A percentile compares a stretch with the other conserved stretches of the same genome.
These are phyloP conservation scores for Salvelinus namaycush DNA, from an alignment of 2,113 vertebrate species.

Conservation along the genomic window DNA sequence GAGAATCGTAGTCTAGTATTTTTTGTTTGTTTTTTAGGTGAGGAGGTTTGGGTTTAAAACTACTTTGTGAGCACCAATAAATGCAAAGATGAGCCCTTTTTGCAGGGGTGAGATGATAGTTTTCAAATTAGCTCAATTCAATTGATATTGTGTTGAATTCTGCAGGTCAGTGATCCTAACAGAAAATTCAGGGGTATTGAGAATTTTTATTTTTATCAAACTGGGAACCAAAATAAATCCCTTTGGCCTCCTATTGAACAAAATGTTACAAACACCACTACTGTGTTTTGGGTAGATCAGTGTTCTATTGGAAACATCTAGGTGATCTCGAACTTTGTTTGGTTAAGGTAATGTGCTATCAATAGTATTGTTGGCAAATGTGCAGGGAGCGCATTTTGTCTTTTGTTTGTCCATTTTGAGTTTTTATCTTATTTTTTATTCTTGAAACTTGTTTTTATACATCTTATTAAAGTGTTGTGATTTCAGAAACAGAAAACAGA, in stretches of 20 bases:
- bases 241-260: slow-evolving; percentile 77
- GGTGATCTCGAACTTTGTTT: slow-evolving; percentile 68
- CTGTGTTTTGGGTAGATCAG: slow-evolving; percentile 68
- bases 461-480: slow-evolving; percentile 80
- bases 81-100: slow-evolving; percentile 73
- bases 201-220: slow-evolving; percentile 55
- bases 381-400: slow-evolving; percentile 73
- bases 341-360: slow-evolving; percentile 82
- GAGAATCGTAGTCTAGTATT: slow-evolving; percentile 82
- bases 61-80: slow-evolving; percentile 86
- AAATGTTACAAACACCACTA: slow-evolving; percentile 69
- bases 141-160: slow-evolving; percentile 91
- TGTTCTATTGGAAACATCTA: slow-evolving; percentile 61
- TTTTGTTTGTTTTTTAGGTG: slow-evolving; percentile 62
- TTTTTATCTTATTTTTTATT: slow-evolving; percentile 56
- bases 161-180: slow-evolving; percentile 90
- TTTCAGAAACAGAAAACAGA: slow-evolving; percentile 96
- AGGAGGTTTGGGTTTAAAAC: slow-evolving; percentile 68
- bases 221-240: slow-evolving; percentile 79
- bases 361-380: slow-evolving; percentile 84
- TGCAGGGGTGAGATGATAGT: slow-evolving; percentile 74
- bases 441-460: slow-evolving; percentile 66
- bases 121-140: slow-evolving; percentile 78
- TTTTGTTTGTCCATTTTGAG: slow-evolving; percentile 70
- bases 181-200: slow-evolving; percentile 87